Evolutionary conservation across 1,140 invertebrate species (phyloP).

Genomic region (Drosophila pandora): DNA sequence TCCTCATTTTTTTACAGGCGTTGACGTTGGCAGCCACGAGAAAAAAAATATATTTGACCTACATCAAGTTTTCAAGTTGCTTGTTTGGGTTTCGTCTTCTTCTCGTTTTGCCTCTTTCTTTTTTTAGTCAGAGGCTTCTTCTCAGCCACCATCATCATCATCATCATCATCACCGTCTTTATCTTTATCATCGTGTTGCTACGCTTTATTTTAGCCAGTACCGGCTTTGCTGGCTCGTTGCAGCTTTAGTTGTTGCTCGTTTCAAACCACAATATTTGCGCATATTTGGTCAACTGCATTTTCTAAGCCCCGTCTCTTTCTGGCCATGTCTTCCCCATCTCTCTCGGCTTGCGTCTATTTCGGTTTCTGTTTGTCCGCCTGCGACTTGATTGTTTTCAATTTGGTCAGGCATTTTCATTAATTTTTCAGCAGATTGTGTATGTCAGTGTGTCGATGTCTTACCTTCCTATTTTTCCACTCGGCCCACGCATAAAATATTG

Average conservation of each 20-base stretch:
- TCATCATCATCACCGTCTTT: slow-evolving; percentile 14
- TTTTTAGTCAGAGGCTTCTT: slow-evolving; percentile 50
- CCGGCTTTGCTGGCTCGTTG: slow-evolving; percentile 38
- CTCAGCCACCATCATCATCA: slow-evolving; percentile 34
- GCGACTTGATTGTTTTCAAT: slow-evolving; percentile 74
- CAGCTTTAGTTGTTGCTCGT: slow-evolving; percentile 38
- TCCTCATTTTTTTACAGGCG: slow-evolving; percentile 36
- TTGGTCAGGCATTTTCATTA: slow-evolving; percentile 76
- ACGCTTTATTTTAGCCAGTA: slow-evolving; percentile 48
- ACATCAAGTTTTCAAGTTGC: slow-evolving; percentile 82
- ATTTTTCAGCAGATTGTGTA: slow-evolving; percentile 65
- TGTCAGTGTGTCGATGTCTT: slow-evolving; percentile 61
- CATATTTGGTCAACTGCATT: slow-evolving; percentile 81
- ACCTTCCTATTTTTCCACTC: slow-evolving; percentile 19
- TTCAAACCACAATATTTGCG: slow-evolving; percentile 77
- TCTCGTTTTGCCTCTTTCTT: slow-evolving; percentile 30
- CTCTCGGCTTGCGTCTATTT: neutral
- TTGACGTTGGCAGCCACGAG: slow-evolving; percentile 42
- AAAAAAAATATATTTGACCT: slow-evolving; percentile 74
- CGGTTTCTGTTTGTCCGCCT: slow-evolving; percentile 24
- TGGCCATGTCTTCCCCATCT: neutral
- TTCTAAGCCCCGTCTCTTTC: slow-evolving; percentile 30
- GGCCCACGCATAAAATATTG: slow-evolving; percentile 77
- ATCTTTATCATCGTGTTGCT: slow-evolving; percentile 40
- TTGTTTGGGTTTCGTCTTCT: slow-evolving; percentile 71